A percentile compares a stretch with the other conserved stretches of the same genome.
These are phyloP conservation scores for Regulus satrapa DNA, from an alignment of 2,113 vertebrate species.

Conservation along the genomic window DNA sequence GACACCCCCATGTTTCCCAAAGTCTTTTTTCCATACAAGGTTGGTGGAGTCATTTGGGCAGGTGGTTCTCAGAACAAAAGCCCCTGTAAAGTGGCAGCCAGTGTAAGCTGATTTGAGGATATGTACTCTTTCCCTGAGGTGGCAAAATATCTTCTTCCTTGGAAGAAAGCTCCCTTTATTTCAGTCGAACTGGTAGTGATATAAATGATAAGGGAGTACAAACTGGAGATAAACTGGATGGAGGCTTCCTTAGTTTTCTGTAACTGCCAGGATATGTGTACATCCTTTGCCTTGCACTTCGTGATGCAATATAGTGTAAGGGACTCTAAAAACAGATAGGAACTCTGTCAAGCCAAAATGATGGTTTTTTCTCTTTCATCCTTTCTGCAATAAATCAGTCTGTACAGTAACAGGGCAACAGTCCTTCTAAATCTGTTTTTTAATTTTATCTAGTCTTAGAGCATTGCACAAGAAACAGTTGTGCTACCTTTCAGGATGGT, in stretches of 20 bases:
- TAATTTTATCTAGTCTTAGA: background rate
- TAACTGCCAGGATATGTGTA: background rate
- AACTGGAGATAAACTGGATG: background rate
- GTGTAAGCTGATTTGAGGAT: background rate
- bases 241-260: background rate
- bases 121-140: background rate
- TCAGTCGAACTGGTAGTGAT: background rate
- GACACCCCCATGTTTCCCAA: background rate
- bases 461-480: background rate
- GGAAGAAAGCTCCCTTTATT: background rate
- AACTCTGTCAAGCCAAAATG: background rate
- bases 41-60: background rate
- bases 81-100: background rate
- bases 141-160: background rate
- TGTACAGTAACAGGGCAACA: background rate
- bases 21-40: background rate
- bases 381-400: background rate
- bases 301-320: background rate
- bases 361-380: background rate
- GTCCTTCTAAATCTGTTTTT: background rate
- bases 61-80: background rate
- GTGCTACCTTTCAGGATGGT: background rate
- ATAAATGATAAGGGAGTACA: background rate
- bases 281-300: background rate
- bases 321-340: background rate